These are phyloP conservation scores for Oscheius sp. DNA, from an alignment of 2,888 invertebrate species.

Conservation along the genomic window DNA sequence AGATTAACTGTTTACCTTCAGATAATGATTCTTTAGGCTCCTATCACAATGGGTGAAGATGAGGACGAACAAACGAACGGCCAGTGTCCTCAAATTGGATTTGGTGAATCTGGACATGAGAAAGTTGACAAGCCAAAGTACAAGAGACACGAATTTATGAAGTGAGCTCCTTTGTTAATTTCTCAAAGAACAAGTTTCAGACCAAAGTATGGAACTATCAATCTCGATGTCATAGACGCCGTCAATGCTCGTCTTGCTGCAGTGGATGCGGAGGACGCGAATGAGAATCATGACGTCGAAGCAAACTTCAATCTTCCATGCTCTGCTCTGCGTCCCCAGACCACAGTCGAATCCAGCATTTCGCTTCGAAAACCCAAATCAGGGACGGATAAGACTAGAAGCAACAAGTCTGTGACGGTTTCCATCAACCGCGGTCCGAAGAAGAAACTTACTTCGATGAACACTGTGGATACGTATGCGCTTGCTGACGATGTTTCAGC, in stretches of 20 bases:
- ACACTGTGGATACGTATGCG: conserved; percentile 54
- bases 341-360: conserved; percentile 52
- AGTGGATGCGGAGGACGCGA: conserved; percentile 55
- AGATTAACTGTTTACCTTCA: conserved; percentile 23
- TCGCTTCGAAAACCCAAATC: conserved; percentile 46
- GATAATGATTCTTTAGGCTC: conserved; percentile 69
- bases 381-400: conserved; percentile 56
- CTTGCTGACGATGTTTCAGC: conserved; percentile 61
- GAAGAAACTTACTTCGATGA: conserved; percentile 57
- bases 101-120: conserved; percentile 52
- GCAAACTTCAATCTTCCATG: conserved; percentile 62
- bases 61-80: conserved; percentile 73
- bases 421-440: conserved; percentile 65
- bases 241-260: conserved; percentile 72
- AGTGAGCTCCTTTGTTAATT: conserved; percentile 42
- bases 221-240: conserved; percentile 72
- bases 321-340: conserved; percentile 49
- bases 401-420: conserved; percentile 66
- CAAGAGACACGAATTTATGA: conserved; percentile 73
- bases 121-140: conserved; percentile 72
- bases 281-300: conserved; percentile 56
- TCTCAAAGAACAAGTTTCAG: conserved; percentile 42
- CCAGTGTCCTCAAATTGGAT: conserved; percentile 48
- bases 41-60: conserved; percentile 72
- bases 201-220: conserved; percentile 72